Evolutionary conservation across 2,113 vertebrate species (phyloP).

Genomic region (Sapayoa aenigma): DNA sequence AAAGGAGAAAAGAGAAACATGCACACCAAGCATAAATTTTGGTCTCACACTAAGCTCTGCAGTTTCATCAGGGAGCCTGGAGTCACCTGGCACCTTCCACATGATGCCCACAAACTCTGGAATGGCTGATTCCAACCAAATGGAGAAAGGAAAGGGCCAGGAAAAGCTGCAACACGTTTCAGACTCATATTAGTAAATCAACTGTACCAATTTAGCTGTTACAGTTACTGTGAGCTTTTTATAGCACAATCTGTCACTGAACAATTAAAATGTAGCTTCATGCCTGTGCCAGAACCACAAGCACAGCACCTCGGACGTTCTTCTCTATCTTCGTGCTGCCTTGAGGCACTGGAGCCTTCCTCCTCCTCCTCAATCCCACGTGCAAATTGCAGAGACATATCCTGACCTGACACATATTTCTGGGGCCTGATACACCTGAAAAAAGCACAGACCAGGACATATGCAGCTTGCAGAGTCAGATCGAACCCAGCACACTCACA

Average conservation of each 20-base stretch:
- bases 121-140: not conserved
- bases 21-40: not conserved
- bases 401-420: not conserved
- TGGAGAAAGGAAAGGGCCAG: not conserved
- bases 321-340: not conserved
- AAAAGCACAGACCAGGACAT: not conserved
- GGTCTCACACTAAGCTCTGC: not conserved
- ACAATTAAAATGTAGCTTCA: not conserved
- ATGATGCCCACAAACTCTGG: not conserved
- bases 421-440: not conserved
- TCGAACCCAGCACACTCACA: not conserved
- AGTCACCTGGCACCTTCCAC: accelerated
- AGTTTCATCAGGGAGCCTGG: not conserved
- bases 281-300: not conserved
- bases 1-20: not conserved
- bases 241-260: not conserved
- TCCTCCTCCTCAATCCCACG: not conserved
- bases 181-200: not conserved
- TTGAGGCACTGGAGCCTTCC: not conserved
- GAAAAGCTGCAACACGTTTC: not conserved
- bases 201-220: not conserved
- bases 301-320: not conserved
- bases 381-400: not conserved
- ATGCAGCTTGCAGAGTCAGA: not conserved
- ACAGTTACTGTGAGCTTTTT: not conserved